Percentiles rank a stretch among this genome's conserved stretches.
phyloP scores from a whole-genome alignment of 2,113 vertebrate genomes.

The Leptosomus discolor region DNA sequence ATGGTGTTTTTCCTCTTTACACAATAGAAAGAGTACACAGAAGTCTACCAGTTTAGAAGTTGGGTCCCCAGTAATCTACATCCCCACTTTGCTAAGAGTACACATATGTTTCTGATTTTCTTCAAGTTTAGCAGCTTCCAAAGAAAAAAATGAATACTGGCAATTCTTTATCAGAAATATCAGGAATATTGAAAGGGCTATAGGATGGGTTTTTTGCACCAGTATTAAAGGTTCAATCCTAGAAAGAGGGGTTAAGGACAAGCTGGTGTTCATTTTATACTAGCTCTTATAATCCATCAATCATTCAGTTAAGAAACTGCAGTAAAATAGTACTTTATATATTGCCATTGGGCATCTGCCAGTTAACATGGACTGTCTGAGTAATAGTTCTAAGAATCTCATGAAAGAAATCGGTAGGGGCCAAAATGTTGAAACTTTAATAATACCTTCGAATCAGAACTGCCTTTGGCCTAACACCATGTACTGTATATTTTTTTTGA shows the following conservation, averaged over 20 bases:
- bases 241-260: not conserved
- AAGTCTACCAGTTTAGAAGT: not conserved
- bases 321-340: slow-evolving; percentile 23
- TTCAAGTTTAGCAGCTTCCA: not conserved
- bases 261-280: not conserved
- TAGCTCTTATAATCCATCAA: not conserved
- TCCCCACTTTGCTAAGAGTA: not conserved
- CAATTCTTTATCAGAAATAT: not conserved
- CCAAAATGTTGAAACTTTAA: slow-evolving; percentile 26
- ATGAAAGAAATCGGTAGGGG: not conserved
- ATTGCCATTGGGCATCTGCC: slow-evolving; percentile 17
- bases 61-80: not conserved
- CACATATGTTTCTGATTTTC: not conserved
- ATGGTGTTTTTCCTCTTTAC: not conserved
- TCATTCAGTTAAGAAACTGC: slow-evolving; percentile 14
- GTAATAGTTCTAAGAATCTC: not conserved
- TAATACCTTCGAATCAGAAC: slow-evolving; percentile 7
- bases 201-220: not conserved
- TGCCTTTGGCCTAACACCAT: not conserved
- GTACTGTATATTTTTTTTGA: not conserved
- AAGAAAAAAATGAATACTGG: not conserved
- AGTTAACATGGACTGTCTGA: not conserved
- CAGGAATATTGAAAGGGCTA: not conserved
- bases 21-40: not conserved
- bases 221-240: not conserved